Base-by-base conservation (phyloP, 2,113 vertebrate genomes). In the Eonycteris spelaea region DNA sequence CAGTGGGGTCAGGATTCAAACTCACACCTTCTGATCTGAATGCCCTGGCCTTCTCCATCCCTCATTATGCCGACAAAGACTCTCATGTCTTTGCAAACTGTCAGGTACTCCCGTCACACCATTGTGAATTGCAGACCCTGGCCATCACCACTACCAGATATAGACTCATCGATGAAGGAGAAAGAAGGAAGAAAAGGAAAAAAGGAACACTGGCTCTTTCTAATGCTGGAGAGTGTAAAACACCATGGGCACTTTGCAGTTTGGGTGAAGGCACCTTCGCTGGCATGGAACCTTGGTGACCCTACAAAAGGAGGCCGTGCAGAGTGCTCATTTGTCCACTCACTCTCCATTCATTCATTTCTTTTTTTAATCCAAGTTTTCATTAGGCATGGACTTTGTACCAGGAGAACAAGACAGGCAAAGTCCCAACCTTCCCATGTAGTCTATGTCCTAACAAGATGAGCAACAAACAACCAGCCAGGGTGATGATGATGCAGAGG, bases 1-100 rank as follows among this genome's bases (percentile, higher is more conserved):
- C 0, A 2, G 33, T 3, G 1, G 55, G 21, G 73, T 9, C 2
- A 1, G 48, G 7, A 30, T 15, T 45, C 6, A 4, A 48, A 40
- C 38, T 53, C 38, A 18, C 16, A 24, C 40, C 53, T 10, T 45
- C n/a, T 5, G 15, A 13, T 59, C 26, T 2, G 0, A 12, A 40
- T 14, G 12, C 11, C 19, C 45, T 2, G 5, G 4, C 33, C 55
- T 7, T 14, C 61, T 85, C 4, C 13, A 9, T 28, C 0, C 65
- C 8, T 0, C 28, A 10, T 13, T 14, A 28, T 7, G 38, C 33
- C 21, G 12, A 33, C 45, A 48, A 24, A 57, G 53, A 40, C 24
- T 18, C 16, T 30, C 8, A 3, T 6, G 18, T 33, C 61, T 48
- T 24, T 7, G 21, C n/a, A 26, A 45, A 35, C 19, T 8, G 2